phyloP scores from a whole-genome alignment of 1,140 invertebrate species.

The Atta colombica region DNA sequence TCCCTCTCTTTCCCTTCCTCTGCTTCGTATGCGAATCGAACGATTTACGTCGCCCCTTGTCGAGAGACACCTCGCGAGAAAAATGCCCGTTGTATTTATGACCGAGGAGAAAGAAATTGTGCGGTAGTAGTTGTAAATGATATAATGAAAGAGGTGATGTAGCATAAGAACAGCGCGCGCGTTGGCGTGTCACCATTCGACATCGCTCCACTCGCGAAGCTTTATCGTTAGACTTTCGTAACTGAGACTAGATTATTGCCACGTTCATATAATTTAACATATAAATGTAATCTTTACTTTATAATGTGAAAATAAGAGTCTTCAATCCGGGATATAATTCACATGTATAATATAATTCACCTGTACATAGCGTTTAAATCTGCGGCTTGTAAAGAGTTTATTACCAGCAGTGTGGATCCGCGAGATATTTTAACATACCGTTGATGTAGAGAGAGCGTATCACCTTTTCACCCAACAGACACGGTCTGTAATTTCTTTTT shows the following conservation, averaged over 20 bases:
- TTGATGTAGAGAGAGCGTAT: neutral
- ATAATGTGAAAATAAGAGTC: neutral
- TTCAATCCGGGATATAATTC: neutral
- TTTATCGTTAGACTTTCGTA: slow-evolving; percentile 36
- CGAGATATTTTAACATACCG: neutral
- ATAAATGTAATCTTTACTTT: slow-evolving; percentile 20
- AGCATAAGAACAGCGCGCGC: neutral
- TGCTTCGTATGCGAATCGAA: slow-evolving; percentile 24
- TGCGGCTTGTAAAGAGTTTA: slow-evolving; percentile 8
- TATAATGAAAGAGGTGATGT: slow-evolving; percentile 13
- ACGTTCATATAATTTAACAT: slow-evolving; percentile 23
- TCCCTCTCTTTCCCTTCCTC: slow-evolving; percentile 18
- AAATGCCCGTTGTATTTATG: slow-evolving; percentile 28
- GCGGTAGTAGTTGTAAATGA: neutral
- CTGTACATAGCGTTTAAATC: slow-evolving; percentile 12
- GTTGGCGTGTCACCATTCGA: slow-evolving; percentile 27
- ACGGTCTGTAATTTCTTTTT: neutral
- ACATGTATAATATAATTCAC: neutral
- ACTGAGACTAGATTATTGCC: slow-evolving; percentile 28
- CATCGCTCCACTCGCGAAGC: neutral
- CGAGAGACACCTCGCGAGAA: slow-evolving; percentile 19
- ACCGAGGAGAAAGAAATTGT: slow-evolving; percentile 16
- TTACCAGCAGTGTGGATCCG: slow-evolving; percentile 4
- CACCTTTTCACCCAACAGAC: neutral
- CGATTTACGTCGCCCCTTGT: slow-evolving; percentile 25